These are phyloP conservation scores for Encarsia formosa DNA, from an alignment of 2,888 invertebrate genomes.

Conservation along the genomic window DNA sequence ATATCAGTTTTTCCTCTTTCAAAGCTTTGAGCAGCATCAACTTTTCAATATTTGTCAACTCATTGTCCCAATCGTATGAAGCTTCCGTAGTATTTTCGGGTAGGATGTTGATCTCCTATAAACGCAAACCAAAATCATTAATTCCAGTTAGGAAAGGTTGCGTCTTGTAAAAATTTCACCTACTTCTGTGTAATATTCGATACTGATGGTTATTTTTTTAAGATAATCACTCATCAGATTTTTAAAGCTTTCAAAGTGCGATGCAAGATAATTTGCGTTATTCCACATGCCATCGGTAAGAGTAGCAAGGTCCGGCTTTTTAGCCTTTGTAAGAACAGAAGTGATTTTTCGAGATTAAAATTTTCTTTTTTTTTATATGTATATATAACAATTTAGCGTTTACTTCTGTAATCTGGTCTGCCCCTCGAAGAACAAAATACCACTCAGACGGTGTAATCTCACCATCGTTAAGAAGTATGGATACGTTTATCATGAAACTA, in stretches of 20 bases:
- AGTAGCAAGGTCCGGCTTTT: conserved; percentile 60
- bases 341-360: background rate
- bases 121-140: no score
- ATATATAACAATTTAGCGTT: background rate
- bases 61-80: conserved; percentile 60
- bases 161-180: conserved; percentile 22
- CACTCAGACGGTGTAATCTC: conserved; percentile 63
- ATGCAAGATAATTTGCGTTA: conserved; percentile 60
- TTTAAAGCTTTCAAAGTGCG: conserved; percentile 56
- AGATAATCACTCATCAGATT: conserved; percentile 57
- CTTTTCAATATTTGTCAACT: conserved; percentile 70
- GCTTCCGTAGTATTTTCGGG: conserved; percentile 44
- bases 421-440: conserved; percentile 75
- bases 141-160: no score
- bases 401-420: conserved; percentile 59
- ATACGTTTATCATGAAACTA: conserved; percentile 76
- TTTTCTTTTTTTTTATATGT: background rate
- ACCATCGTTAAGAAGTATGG: conserved; percentile 66
- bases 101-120: conserved; percentile 59
- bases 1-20: conserved; percentile 75
- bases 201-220: conserved; percentile 56
- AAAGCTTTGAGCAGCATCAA: conserved; percentile 74
- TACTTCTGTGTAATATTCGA: conserved; percentile 64
- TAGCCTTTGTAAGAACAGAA: conserved; percentile 41
- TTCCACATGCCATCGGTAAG: conserved; percentile 70